Evolutionary conservation across 64 coral and sea anemone species (phyloP), one percentile per base, ranked within the genome.

Genomic region (Montipora efflorescens): DNA sequence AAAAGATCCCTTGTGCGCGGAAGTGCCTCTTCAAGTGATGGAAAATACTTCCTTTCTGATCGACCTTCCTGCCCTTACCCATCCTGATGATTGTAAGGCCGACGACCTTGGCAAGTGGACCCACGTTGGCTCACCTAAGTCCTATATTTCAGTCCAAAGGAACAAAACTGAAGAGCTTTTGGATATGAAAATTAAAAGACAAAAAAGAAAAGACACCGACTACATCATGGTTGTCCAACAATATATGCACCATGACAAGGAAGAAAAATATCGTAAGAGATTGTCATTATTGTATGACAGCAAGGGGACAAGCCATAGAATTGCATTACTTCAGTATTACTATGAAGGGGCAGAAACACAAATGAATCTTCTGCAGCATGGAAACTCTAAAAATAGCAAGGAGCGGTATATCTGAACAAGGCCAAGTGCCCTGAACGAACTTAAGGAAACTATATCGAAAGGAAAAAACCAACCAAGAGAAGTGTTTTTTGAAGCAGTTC

Each of bases 321-420:
- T 88, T 28, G 87, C 21, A 15, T 74, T 88, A 13, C 73, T 88
- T 59, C 87, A 88, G 73, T 88, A 88, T 48, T 76, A 88, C 28
- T 88, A 76, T 88, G 72, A 88, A 88, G 87, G 21, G 21, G 87
- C 53, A 20, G 71, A 88, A 74, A 48, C 58, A 11, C 45, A 52
- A 20, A 16, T 88, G 73, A 74, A 72, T 3, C 87, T 88, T n/a
- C 50, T 76, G 58, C 70, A 47, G 51, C 87, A 88, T 88, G 87
- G 87, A 59, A 88, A 88, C 53, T 71, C 87, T 53, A 88, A 88
- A 88, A 88, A 88, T 71, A 88, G 72, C 71, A 59, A 51, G 5
- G 87, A 88, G 9, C 72, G 71, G 10, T 88, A 75, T 88, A 71
- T 88, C 0, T 13, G 50, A 58, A 76, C 87, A 21, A 88, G 72